Conservation (phyloP, 2,113 vertebrate genomes). For the Hypanus sabinus region DNA sequence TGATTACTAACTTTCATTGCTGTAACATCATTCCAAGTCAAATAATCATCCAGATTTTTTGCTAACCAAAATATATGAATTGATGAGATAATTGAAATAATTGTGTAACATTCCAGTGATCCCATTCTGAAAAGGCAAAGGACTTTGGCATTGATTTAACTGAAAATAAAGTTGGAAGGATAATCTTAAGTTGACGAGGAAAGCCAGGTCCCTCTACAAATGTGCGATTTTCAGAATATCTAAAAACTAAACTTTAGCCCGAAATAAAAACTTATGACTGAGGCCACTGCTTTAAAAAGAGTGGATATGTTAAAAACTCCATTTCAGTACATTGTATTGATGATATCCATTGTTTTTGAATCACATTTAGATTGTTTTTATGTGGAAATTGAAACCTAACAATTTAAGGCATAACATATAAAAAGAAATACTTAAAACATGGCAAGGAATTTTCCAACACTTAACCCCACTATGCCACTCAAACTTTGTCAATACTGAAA, state of each 20-base stretch:
- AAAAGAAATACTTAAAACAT: not conserved
- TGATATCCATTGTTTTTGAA: not conserved
- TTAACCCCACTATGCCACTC: not conserved
- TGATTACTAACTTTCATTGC: not conserved
- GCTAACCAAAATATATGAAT: not conserved
- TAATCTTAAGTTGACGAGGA: not conserved
- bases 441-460: not conserved
- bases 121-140: not conserved
- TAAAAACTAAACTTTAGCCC: not conserved
- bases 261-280: not conserved
- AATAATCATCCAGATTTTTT: not conserved
- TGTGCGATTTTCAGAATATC: not conserved
- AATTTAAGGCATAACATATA: not conserved
- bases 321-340: not conserved
- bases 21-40: not conserved
- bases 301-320: not conserved
- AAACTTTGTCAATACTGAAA: not conserved
- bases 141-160: not conserved
- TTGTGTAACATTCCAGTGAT: not conserved
- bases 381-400: not conserved
- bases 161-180: not conserved
- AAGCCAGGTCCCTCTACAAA: not conserved
- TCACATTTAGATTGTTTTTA: not conserved
- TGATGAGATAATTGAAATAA: not conserved
- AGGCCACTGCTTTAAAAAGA: not conserved